Percentiles rank a stretch among this genome's conserved stretches.
Conservation (phyloP, 2,888 invertebrate species). For the Cataglyphis livida region DNA sequence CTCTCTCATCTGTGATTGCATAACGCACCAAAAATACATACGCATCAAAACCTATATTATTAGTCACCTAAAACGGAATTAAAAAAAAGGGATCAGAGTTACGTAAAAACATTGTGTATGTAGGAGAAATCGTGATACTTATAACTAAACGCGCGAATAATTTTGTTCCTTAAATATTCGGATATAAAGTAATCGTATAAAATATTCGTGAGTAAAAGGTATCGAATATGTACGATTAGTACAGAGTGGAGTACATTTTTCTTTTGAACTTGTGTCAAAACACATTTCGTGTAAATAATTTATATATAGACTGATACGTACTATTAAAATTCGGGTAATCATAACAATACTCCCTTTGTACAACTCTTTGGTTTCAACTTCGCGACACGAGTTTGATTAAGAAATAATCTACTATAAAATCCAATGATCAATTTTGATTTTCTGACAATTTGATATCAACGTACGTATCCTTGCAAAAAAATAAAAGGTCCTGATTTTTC, state of each 20-base stretch:
- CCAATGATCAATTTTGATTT: constrained; percentile 13
- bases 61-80: background rate
- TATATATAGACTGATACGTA: constrained; percentile 1
- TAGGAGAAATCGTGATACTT: constrained; percentile 17
- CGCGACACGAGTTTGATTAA: constrained; percentile 7
- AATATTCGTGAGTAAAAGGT: constrained; percentile 22
- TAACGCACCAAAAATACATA: background rate
- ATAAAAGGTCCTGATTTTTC: background rate
- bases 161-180: background rate
- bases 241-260: background rate
- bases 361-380: constrained; percentile 36
- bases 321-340: constrained; percentile 4
- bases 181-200: constrained; percentile 13
- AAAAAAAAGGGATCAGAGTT: constrained; percentile 3
- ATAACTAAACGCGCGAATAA: constrained; percentile 15
- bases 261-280: constrained; percentile 11
- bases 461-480: background rate
- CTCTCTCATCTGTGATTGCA: background rate
- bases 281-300: background rate
- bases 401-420: constrained; percentile 21
- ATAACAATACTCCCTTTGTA: constrained; percentile 6
- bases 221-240: constrained; percentile 6
- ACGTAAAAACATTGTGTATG: constrained; percentile 25
- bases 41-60: constrained; percentile 25
- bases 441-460: background rate